Evolutionary conservation across 2,113 vertebrate species (phyloP).

Genomic region (Psephotus haematonotus): DNA sequence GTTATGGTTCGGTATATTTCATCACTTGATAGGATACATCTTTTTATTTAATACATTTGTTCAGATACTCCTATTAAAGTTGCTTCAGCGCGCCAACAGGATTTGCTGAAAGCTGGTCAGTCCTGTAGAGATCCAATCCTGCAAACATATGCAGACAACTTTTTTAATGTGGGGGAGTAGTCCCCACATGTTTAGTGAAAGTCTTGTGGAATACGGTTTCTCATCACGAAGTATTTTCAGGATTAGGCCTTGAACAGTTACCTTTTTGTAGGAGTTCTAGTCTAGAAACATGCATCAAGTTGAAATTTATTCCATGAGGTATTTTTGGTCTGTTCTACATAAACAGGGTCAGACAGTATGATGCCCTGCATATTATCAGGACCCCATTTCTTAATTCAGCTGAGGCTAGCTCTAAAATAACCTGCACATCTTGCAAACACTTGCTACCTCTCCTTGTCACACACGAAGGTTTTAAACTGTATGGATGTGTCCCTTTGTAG

Average conservation of each 20-base stretch:
- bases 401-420: not conserved
- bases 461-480: not conserved
- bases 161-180: not conserved
- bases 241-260: not conserved
- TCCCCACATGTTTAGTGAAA: not conserved
- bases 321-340: conserved; percentile 20
- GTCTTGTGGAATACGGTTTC: not conserved
- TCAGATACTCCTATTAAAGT: not conserved
- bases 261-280: not conserved
- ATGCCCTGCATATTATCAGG: not conserved
- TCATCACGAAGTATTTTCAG: not conserved
- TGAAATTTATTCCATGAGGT: conserved; percentile 11
- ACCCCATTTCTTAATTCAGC: not conserved
- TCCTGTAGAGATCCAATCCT: not conserved
- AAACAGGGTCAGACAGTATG: not conserved
- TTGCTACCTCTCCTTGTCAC: not conserved
- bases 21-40: not conserved
- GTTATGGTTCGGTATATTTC: not conserved
- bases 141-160: not conserved
- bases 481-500: not conserved
- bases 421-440: not conserved
- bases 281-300: not conserved
- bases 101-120: not conserved
- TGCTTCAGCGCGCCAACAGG: not conserved
- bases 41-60: not conserved